These are phyloP conservation scores for Chaenodraco wilsoni DNA, from an alignment of 2,797 vertebrate species.

Conservation along the genomic window DNA sequence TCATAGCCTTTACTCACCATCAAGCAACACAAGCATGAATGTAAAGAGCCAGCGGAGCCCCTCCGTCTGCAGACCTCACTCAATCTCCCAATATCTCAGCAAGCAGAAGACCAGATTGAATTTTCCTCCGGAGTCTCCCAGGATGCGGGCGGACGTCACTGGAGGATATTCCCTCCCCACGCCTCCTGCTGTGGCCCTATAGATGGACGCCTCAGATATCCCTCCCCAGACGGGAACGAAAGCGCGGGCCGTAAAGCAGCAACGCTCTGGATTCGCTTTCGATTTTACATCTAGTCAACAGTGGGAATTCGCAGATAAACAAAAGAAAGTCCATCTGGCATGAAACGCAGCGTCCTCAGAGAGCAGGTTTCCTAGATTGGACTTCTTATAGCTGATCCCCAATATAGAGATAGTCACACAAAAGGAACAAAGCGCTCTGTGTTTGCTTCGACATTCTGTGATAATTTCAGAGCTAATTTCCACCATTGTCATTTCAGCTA, in stretches of 20 bases:
- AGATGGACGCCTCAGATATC: conserved; percentile 71
- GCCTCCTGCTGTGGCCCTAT: conserved; percentile 49
- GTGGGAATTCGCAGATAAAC: conserved; percentile 69
- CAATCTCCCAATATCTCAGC: conserved; percentile 77
- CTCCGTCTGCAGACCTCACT: conserved; percentile 66
- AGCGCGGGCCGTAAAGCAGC: conserved; percentile 13
- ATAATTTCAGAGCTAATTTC: conserved; percentile 72
- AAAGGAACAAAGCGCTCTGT: conserved; percentile 61
- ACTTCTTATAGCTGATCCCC: conserved; percentile 62
- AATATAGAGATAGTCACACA: conserved; percentile 63
- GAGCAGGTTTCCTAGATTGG: conserved; percentile 63
- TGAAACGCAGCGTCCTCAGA: conserved; percentile 49
- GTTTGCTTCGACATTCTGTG: conserved; percentile 67
- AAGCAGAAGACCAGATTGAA: conserved; percentile 76
- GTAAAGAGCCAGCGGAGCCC: conserved; percentile 48
- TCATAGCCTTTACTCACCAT: conserved; percentile 50
- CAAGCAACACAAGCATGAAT: conserved; percentile 46
- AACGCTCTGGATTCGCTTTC: conserved; percentile 52
- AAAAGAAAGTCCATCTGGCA: conserved; percentile 64
- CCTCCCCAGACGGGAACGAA: conserved; percentile 37
- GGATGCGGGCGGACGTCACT: conserved; percentile 67
- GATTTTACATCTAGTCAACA: conserved; percentile 63
- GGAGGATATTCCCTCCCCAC: conserved; percentile 52
- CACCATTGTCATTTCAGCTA: conserved; percentile 61
- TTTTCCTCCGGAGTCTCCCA: conserved; percentile 75